These are phyloP conservation scores for Procambarus clarkii DNA, from an alignment of 1,140 invertebrate species.

Conservation along the genomic window DNA sequence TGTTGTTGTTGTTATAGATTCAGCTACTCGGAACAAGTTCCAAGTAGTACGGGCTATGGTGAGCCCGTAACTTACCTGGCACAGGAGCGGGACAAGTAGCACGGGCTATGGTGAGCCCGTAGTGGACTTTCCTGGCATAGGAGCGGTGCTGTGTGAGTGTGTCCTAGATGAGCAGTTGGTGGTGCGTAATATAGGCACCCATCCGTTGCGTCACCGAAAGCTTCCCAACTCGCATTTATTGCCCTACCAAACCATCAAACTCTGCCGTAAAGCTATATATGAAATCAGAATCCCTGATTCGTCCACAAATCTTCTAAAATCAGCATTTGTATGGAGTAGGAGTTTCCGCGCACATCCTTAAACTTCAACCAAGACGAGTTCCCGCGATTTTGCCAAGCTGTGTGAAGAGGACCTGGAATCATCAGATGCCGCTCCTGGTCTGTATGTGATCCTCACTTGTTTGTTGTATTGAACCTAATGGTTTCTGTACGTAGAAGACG, in stretches of 20 bases:
- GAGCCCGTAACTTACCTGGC: too few relatives aligned
- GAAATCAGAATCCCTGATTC: neutral
- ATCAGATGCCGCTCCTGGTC: neutral
- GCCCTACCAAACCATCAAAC: neutral
- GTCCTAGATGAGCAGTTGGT: too few relatives aligned
- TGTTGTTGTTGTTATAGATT: too few relatives aligned
- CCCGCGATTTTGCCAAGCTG: neutral
- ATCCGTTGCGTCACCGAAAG: neutral
- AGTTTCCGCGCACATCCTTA: neutral
- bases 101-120: too few relatives aligned
- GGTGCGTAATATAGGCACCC: too few relatives aligned
- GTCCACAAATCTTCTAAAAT: neutral
- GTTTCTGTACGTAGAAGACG: neutral
- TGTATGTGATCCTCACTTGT: constrained; percentile 20
- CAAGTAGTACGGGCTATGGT: too few relatives aligned
- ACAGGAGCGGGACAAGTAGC: too few relatives aligned
- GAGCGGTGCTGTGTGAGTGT: too few relatives aligned
- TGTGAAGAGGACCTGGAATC: constrained; percentile 1
- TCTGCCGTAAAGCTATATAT: neutral
- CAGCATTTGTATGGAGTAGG: neutral
- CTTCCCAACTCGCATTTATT: neutral
- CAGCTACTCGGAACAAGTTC: too few relatives aligned
- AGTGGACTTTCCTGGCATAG: too few relatives aligned
- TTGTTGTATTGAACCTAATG: neutral
- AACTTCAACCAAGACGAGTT: constrained; percentile 20